phyloP scores from a whole-genome alignment of 1,140 invertebrate species.

The Leguminivora glycinivorella region DNA sequence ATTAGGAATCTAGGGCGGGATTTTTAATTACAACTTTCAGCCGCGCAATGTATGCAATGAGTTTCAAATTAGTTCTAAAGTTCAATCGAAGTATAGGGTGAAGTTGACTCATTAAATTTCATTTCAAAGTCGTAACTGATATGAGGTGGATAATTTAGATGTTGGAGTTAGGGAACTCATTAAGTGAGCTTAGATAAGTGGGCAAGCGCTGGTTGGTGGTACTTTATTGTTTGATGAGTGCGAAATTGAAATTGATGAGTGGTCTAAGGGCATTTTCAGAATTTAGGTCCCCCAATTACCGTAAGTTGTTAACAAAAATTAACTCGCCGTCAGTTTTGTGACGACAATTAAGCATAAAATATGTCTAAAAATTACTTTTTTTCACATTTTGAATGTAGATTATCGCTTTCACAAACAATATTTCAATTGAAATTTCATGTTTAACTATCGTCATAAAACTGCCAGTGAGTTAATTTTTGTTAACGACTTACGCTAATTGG shows the following conservation, averaged over 20 bases:
- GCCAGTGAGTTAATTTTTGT: too few species aligned
- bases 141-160: slow-evolving; percentile 16
- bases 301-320: too few species aligned
- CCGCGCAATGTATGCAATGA: slow-evolving; percentile 23
- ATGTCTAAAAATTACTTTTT: too few species aligned
- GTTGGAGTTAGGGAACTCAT: slow-evolving; percentile 7
- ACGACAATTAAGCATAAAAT: too few species aligned
- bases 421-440: too few species aligned
- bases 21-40: slow-evolving; percentile 23
- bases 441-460: too few species aligned
- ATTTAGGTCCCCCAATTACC: too few species aligned
- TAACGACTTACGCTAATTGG: too few species aligned
- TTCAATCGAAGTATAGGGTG: slow-evolving; percentile 15
- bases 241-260: not conserved
- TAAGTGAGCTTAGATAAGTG: slow-evolving; percentile 11
- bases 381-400: too few species aligned
- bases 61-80: slow-evolving; percentile 16
- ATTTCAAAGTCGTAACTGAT: slow-evolving; percentile 21
- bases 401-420: too few species aligned
- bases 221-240: not conserved
- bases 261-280: too few species aligned
- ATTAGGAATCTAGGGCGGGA: slow-evolving; percentile 10
- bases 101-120: slow-evolving; percentile 27
- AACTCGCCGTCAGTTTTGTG: too few species aligned
- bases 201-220: not conserved